Evolutionary conservation across 2,797 vertebrate species (phyloP), one percentile per base, ranked within the genome.

Genomic region (Remorina albescens): DNA sequence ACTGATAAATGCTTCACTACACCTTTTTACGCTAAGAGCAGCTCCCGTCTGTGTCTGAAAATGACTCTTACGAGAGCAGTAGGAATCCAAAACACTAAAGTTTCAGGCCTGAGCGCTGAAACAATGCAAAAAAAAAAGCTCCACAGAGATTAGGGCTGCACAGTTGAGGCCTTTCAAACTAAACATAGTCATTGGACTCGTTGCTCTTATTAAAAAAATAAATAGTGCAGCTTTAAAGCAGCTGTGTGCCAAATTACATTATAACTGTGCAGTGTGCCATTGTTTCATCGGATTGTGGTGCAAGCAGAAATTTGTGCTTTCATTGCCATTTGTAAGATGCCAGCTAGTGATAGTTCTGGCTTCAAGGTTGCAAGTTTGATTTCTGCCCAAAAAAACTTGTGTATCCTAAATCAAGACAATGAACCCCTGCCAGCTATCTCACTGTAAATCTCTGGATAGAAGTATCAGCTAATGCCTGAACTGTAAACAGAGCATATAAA

Each of bases 401-500:
- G n/a, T 71, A 34, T 46, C 49, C 71, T 51, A n/a, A 47, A 62
- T 60, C 46, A 0, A 39, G 65, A 74, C 30, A 3, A 36, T 16
- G 34, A 70, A 28, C 18, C 57, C 57, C 44, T 44, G 28, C 61
- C 51, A 50, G 57, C 23, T 30, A 6, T 55, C 16, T 16, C 28
- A 16, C 30, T 34, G 50, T 65, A 68, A 76, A 74, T 82, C 64
- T 66, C 34, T 18, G 46, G 54, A 67, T 77, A 46, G 81, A 75
- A 76, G 72, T 73, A 47, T 55, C 64, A n/a, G 59, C 76, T 77
- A 50, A 81, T 74, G 66, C 74, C 69, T 44, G 13, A 74, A 77
- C 80, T 74, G 86, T 74, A 76, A 84, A 81, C 73, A 66, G 44
- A 76, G 67, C 53, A 77, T 67, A 65, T 50, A 76, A 88, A 84